Evolutionary conservation across 2,113 vertebrate species (phyloP).

Genomic region (Picathartes gymnocephalus): DNA sequence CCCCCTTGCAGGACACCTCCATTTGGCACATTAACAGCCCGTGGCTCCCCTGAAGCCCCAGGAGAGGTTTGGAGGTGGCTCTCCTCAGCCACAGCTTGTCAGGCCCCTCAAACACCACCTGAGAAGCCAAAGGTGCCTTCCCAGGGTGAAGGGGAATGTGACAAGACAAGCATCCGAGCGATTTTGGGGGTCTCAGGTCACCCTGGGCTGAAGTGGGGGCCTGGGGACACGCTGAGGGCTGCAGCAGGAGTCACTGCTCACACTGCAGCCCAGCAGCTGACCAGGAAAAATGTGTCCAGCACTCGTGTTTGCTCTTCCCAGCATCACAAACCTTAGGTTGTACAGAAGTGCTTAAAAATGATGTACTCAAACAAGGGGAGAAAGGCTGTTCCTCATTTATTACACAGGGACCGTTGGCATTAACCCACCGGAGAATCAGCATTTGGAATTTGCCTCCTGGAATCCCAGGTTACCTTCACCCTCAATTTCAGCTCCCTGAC

Average conservation of each 20-base stretch:
- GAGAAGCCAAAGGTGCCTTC: rapidly evolving
- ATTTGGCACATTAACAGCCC: rapidly evolving
- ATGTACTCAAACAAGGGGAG: rapidly evolving
- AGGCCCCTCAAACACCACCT: rapidly evolving
- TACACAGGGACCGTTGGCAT: rapidly evolving
- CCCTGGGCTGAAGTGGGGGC: background rate
- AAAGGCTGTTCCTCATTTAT: rapidly evolving
- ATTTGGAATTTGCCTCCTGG: background rate
- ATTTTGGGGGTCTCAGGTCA: background rate
- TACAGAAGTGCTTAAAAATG: background rate
- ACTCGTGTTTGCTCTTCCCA: background rate
- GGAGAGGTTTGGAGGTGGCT: rapidly evolving
- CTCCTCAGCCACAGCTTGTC: rapidly evolving
- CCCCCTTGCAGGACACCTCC: rapidly evolving
- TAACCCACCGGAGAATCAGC: background rate
- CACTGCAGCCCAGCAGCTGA: background rate
- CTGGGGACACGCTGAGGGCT: rapidly evolving
- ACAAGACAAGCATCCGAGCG: rapidly evolving
- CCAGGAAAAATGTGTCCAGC: background rate
- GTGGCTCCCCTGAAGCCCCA: background rate
- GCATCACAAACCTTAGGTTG: background rate
- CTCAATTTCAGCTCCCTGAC: background rate
- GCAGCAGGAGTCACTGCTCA: rapidly evolving
- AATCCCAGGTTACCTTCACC: background rate
- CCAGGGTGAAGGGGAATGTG: rapidly evolving